These are phyloP conservation scores for Procambarus clarkii DNA, from an alignment of 1,140 invertebrate species.

Conservation along the genomic window DNA sequence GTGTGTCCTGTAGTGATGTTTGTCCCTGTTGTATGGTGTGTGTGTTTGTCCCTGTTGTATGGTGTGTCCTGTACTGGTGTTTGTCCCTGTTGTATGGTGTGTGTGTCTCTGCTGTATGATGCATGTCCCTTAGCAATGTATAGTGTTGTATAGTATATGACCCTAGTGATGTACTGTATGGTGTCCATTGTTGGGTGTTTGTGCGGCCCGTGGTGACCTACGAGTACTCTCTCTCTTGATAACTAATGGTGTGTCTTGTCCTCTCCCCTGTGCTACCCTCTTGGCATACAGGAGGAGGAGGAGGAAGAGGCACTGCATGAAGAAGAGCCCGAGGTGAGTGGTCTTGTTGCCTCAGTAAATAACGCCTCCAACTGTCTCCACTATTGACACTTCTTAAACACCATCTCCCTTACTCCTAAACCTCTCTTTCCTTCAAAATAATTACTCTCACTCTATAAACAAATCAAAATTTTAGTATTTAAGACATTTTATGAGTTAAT, in stretches of 20 bases:
- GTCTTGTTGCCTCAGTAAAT: neutral
- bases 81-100: too few species aligned
- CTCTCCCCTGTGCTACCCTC: slow-evolving; percentile 33
- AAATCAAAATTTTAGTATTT: too few species aligned
- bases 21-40: too few species aligned
- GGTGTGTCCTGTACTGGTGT: too few species aligned
- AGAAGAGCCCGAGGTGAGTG: slow-evolving; percentile 81
- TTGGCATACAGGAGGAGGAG: slow-evolving; percentile 47
- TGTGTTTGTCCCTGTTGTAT: too few species aligned
- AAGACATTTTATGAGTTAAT: too few species aligned
- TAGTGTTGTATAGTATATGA: neutral
- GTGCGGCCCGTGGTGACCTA: neutral
- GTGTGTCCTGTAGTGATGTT: too few species aligned
- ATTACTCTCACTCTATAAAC: too few species aligned
- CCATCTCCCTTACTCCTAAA: neutral
- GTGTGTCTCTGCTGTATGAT: too few species aligned
- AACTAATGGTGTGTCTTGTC: slow-evolving; percentile 41
- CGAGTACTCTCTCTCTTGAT: neutral
- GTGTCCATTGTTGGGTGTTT: too few species aligned
- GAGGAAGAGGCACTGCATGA: slow-evolving; percentile 76
- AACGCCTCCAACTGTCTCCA: neutral
- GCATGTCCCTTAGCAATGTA: neutral
- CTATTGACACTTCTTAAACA: neutral
- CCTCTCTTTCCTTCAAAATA: neutral
- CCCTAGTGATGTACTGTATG: neutral